Conservation (phyloP, 2,113 vertebrate species). For the Synchiropus splendidus region DNA sequence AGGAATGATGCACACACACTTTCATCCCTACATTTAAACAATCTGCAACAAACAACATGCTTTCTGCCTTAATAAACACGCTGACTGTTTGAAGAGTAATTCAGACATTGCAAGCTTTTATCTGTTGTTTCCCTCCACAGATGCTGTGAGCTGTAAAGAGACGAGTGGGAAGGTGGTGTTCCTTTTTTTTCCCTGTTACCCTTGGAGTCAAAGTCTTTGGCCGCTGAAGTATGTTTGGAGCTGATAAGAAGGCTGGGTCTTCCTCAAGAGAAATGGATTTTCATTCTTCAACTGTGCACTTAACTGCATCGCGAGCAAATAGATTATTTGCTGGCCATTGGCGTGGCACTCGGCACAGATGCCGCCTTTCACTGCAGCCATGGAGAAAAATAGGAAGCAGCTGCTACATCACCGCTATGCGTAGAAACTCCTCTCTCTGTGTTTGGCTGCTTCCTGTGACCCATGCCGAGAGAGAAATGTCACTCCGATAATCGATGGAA, state of each 20-base stretch:
- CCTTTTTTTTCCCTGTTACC: slow-evolving; percentile 18
- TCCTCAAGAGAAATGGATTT: slow-evolving; percentile 39
- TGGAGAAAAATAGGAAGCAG: slow-evolving; percentile 1
- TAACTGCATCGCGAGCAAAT: slow-evolving; percentile 26
- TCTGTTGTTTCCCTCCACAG: slow-evolving; percentile 21
- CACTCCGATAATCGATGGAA: slow-evolving; percentile 30
- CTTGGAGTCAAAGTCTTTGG: slow-evolving; percentile 44
- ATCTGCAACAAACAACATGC: slow-evolving; percentile 6
- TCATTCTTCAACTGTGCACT: slow-evolving; percentile 27
- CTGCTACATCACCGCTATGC: slow-evolving; percentile 24
- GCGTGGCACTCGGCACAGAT: slow-evolving; percentile 6
- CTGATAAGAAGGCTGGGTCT: slow-evolving; percentile 45
- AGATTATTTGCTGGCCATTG: slow-evolving; percentile 15
- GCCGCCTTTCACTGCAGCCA: slow-evolving; percentile 6
- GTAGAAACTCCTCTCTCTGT: slow-evolving; percentile 7
- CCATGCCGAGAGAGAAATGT: slow-evolving; percentile 6
- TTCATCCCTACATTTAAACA: slow-evolving; percentile 8
- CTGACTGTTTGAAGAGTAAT: slow-evolving; percentile 19
- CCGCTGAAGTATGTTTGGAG: slow-evolving; percentile 41
- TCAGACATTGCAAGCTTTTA: slow-evolving; percentile 23
- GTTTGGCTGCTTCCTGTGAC: slow-evolving; percentile 2
- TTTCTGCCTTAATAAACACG: slow-evolving; percentile 17
- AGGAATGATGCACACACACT: not conserved
- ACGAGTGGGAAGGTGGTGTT: slow-evolving; percentile 1
- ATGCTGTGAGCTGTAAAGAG: slow-evolving; percentile 18